Percentiles rank a stretch among this genome's conserved stretches.
phyloP scores from a whole-genome alignment of 2,888 invertebrate species.

The Brachynemurus nebulosus region DNA sequence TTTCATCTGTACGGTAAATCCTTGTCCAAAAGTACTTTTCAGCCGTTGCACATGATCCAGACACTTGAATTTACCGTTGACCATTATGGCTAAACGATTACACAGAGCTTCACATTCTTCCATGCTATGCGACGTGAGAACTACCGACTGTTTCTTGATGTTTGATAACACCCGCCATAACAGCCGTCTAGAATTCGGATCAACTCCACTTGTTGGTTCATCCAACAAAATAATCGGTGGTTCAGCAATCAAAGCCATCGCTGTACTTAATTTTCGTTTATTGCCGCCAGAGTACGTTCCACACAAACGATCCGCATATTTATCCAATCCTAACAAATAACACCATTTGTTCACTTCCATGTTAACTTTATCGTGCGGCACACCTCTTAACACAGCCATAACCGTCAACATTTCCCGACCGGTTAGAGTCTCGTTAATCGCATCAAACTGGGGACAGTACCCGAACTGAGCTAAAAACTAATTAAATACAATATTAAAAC shows the following conservation, averaged over 20 bases:
- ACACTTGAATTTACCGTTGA: constrained; percentile 60
- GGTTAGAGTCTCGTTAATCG: constrained; percentile 62
- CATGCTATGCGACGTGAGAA: constrained; percentile 73
- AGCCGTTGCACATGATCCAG: constrained; percentile 62
- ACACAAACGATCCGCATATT: constrained; percentile 26
- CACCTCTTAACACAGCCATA: constrained; percentile 60
- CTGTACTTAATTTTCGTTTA: constrained; percentile 62
- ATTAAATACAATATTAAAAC: constrained; percentile 9
- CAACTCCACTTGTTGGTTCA: constrained; percentile 61
- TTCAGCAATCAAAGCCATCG: constrained; percentile 58
- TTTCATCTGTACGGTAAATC: constrained; percentile 28
- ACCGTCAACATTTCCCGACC: constrained; percentile 57
- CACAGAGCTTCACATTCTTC: constrained; percentile 76
- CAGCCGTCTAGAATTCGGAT: constrained; percentile 41
- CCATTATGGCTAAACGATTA: constrained; percentile 63
- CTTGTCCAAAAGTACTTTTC: constrained; percentile 55
- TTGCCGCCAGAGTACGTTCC: constrained; percentile 51
- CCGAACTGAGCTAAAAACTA: constrained; percentile 63
- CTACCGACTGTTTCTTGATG: constrained; percentile 43
- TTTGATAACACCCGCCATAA: constrained; percentile 27
- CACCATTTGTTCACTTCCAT: background rate
- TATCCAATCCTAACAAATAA: constrained; percentile 19
- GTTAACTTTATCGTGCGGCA: constrained; percentile 25
- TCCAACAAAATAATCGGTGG: constrained; percentile 59
- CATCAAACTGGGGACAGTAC: constrained; percentile 85